These are phyloP conservation scores for Leptinotarsa juncta DNA, from an alignment of 2,888 invertebrate species.

Conservation along the genomic window DNA sequence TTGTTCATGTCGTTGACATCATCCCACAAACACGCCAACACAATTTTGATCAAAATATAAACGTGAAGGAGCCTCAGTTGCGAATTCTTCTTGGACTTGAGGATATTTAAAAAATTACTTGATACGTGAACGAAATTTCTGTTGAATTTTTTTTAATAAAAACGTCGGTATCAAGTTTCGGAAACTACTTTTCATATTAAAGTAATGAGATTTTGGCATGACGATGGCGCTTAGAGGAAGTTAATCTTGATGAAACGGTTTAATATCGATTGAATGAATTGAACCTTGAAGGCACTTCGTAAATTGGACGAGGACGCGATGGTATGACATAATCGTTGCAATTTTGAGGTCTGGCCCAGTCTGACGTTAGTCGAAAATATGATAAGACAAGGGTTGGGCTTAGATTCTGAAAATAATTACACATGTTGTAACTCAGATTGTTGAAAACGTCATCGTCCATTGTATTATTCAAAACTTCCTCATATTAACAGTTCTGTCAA, in stretches of 20 bases:
- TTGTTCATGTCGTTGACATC: not conserved
- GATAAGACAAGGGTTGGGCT: not conserved
- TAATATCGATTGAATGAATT: constrained; percentile 6
- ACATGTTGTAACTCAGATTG: too few relatives aligned
- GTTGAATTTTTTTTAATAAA: too few relatives aligned
- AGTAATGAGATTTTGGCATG: not conserved
- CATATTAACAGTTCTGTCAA: too few relatives aligned
- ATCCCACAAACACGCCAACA: not conserved
- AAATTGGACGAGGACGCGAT: constrained; percentile 14
- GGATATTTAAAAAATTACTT: not conserved
- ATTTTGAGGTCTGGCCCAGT: constrained; percentile 1
- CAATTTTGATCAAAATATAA: too few relatives aligned
- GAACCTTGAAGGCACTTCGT: constrained; percentile 14
- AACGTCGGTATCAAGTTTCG: too few relatives aligned
- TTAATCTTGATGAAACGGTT: not conserved
- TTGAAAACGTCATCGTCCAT: too few relatives aligned
- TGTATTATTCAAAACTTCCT: too few relatives aligned
- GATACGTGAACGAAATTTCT: too few relatives aligned
- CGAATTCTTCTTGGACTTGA: not conserved
- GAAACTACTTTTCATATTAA: too few relatives aligned
- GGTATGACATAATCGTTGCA: constrained; percentile 12
- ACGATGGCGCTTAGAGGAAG: not conserved
- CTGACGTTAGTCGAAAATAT: not conserved
- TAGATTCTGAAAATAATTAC: not conserved
- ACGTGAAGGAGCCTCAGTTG: not conserved